These are phyloP conservation scores for Patiria pectinifera DNA, from an alignment of 53 echinoderm and acorn worm genomes.

Conservation along the genomic window DNA sequence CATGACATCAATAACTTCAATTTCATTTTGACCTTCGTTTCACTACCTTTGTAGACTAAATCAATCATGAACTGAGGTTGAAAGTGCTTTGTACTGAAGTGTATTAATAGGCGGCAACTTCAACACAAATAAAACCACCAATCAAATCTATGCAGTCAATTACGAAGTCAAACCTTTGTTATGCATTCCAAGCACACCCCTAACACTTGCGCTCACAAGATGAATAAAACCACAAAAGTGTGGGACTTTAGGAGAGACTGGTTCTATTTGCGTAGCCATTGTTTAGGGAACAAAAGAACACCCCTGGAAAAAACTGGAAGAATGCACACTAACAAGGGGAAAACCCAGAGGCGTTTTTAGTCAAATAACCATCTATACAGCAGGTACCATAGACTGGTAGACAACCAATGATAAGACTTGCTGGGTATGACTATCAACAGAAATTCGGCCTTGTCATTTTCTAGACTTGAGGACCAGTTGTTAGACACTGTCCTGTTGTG, in stretches of 20 bases:
- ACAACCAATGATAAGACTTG: no score
- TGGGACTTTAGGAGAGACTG: neutral
- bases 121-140: neutral
- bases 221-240: slow-evolving; percentile 35
- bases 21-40: no score
- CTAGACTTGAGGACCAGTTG: no score
- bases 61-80: no score
- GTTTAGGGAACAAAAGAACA: slow-evolving; percentile 8
- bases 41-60: no score
- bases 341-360: neutral
- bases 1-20: no score
- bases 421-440: no score
- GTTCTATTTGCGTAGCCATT: slow-evolving; percentile 2
- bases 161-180: neutral
- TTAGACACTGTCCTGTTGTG: no score
- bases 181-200: neutral
- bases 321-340: neutral
- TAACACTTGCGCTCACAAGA: neutral
- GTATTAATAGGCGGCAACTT: neutral
- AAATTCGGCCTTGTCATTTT: no score
- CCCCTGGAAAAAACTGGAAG: neutral
- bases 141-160: neutral
- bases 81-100: neutral
- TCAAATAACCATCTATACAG: no score
- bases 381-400: no score